Evolutionary conservation across 2,888 invertebrate genomes (phyloP), one percentile per base, ranked within the genome.

Genomic region (Scaptomyza polygonia): DNA sequence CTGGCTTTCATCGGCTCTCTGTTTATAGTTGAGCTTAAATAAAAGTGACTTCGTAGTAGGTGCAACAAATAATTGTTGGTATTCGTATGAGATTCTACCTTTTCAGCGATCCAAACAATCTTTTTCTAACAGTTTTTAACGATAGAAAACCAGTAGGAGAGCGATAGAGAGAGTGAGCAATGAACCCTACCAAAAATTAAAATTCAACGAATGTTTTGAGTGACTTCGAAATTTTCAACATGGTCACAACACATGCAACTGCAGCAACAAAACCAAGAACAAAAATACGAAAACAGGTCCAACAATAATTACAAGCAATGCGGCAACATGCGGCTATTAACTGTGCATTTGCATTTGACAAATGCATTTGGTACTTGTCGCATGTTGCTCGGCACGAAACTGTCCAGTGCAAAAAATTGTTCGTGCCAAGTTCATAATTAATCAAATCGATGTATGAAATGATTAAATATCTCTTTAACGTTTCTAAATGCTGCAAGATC

Each of bases 341-440:
- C 53, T 54, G 66, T 49, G 61, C 54, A 70, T 63, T 74, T 59
- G 53, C 56, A 62, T 56, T 49, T 49, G 45, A 42, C 53, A 48
- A 68, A 57, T 40, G 47, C 40, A 48, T 59, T 56, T 54, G 48
- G 34, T 36, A 39, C 34, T 34, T 56, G 21, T 34, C n/a, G 7
- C n/a, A n/a, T 7, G 21, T 21, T 11, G 29, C 18, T 7, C 40
- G 27, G 44, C 62, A 62, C 54, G 43, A 27, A 72, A 42, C 32
- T 32, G 5, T 39, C n/a, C 75, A 73, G 63, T 68, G 69, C 29
- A 12, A 57, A 25, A 25, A 25, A 25, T 5, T 25, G 0, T 25
- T 1, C 0, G 21, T 21, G 21, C 21, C 21, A 21, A 21, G 21
- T 21, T 21, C 21, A 21, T 21, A 21, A 21, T 5, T 25, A 5